Evolutionary conservation across 2,888 invertebrate genomes (phyloP), one percentile per base, ranked within the genome.

Genomic region (Platypus cylindrus): DNA sequence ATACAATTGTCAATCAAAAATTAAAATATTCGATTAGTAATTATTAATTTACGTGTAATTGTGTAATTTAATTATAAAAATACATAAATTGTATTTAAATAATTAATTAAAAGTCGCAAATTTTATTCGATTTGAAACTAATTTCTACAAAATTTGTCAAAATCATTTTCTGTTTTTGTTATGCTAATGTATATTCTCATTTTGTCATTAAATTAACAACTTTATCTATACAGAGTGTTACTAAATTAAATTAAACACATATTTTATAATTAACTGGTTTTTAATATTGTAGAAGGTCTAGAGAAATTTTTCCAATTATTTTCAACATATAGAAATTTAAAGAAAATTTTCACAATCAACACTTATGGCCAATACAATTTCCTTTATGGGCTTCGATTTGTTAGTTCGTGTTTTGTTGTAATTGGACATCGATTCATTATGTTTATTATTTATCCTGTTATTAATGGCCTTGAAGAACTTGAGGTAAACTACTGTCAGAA

Each of bases 401-500:
- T 67, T 15, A 64, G 65, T 26, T 65, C 65, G 56, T 39, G 63
- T 38, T 66, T 64, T 62, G 62, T 67, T n/a, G 48, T 66, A 1
- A 48, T 63, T 1, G 65, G 65, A 1, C 67, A 67, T 36, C 58
- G 46, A 2, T 65, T 57, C 43, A 42, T 51, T 4, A 53, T 47
- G 38, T 35, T 36, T 5, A 39, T 45, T 17, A 36, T 45, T 29
- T 42, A 32, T 34, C 49, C 51, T 3, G 32, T 45, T 18, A 32
- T 44, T 9, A 53, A 54, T 36, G 36, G 38, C 27, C 23, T 48
- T 14, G 45, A 46, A 23, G 41, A 45, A 24, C 25, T 48, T n/a
- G 45, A 45, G 28, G 49, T 48, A 46, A 44, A 32, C n/a, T n/a
- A n/a, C n/a, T n/a, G n/a, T n/a, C n/a, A n/a, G n/a, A n/a, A n/a